Evolutionary conservation across 2,797 vertebrate genomes (phyloP), one percentile per base, ranked within the genome.

Genomic region (Tympanoctomys barrerae): DNA sequence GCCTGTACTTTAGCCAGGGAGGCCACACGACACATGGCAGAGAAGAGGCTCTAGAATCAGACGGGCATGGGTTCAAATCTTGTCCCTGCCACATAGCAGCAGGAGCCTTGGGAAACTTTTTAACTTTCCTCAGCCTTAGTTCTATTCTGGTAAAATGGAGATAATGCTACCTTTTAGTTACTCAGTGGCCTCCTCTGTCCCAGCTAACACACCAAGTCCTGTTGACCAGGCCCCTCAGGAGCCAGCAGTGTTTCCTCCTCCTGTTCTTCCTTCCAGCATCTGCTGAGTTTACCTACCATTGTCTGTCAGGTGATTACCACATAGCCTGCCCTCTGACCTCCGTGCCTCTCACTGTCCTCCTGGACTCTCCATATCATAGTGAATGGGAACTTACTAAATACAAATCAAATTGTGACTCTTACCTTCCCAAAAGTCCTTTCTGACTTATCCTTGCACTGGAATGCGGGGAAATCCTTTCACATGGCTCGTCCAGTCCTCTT

Each of bases 191-290:
- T 78, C 42, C 81, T 64, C 16, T 68, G 5, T 22, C n/a, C 52
- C 36, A 21, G 61, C 28, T 9, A 19, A 22, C 12, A 12, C 0
- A 0, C 14, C 4, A 7, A 28, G 61, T 28, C 66, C 77, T 33
- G 2, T 2, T 52, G 52, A 19, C 33, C 18, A 9, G 36, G 21
- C 2, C 28, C 26, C 19, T 39, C 77, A 5, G 9, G 0, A 62
- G 33, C 36, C 75, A 71, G 5, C 42, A 0, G 61, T 3, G 59
- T 7, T 28, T 46, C 39, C 7, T 14, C 13, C 4, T 14, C 13
- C 6, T 7, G 2, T 13, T 0, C 0, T 16, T 39, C 31, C 36
- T 46, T 59, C 5, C 52, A 8, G 13, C 2, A 13, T 28, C 33
- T 52, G 2, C 11, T 79, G 33, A 39, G 61, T 75, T n/a, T 80